These are phyloP conservation scores for Drosophila nigromelanica DNA, from an alignment of 1,140 invertebrate genomes.

Conservation along the genomic window DNA sequence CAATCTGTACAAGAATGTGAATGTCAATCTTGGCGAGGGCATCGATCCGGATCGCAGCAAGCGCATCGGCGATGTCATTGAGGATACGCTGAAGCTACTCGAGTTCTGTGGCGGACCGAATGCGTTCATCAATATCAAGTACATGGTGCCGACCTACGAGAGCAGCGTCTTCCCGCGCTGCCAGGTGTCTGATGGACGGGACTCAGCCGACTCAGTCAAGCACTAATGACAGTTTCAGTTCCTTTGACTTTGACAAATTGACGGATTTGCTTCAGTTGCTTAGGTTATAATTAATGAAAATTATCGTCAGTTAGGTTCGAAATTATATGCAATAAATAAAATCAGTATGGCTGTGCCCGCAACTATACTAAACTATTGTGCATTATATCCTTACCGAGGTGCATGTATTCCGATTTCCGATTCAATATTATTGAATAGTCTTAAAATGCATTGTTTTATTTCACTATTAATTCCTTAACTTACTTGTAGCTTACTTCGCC, in stretches of 20 bases:
- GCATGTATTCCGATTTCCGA: too few relatives aligned
- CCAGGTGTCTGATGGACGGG: slow-evolving; percentile 23
- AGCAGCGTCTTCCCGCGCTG: slow-evolving; percentile 88
- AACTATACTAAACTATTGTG: not conserved
- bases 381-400: too few relatives aligned
- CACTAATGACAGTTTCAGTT: slow-evolving; percentile 11
- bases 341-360: not conserved
- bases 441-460: too few relatives aligned
- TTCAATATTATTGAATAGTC: too few relatives aligned
- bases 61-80: slow-evolving; percentile 94
- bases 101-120: slow-evolving; percentile 95
- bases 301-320: slow-evolving; percentile 31
- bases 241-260: not conserved
- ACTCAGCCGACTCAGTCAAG: not conserved
- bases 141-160: slow-evolving; percentile 98
- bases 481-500: too few relatives aligned
- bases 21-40: slow-evolving; percentile 90
- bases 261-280: slow-evolving; percentile 22
- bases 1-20: slow-evolving; percentile 95
- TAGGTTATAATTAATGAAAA: slow-evolving; percentile 16
- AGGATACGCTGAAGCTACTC: slow-evolving; percentile 95
- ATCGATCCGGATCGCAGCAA: slow-evolving; percentile 92
- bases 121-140: slow-evolving; percentile 98
- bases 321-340: slow-evolving; percentile 24
- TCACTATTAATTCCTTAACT: too few relatives aligned